A percentile compares a stretch with the other conserved stretches of the same genome.
phyloP scores from a whole-genome alignment of 2,888 invertebrate species.

The Arge pagana region DNA sequence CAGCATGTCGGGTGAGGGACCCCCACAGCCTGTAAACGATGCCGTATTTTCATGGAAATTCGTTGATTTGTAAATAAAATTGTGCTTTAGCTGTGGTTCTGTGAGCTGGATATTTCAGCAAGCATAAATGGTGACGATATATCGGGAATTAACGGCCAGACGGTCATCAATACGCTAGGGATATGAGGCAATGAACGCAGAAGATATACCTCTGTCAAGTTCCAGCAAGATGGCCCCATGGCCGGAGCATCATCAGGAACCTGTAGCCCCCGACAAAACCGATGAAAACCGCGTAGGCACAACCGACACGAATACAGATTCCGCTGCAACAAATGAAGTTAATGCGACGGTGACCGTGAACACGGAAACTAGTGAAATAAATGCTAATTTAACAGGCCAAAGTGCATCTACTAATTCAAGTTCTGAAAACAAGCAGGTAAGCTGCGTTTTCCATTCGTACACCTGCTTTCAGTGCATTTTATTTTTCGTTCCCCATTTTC shows the following conservation, averaged over 20 bases:
- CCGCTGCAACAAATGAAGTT: slow-evolving; percentile 25
- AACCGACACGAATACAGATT: slow-evolving; percentile 32
- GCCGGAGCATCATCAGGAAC: slow-evolving; percentile 77
- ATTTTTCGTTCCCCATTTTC: no score
- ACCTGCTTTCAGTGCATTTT: background rate
- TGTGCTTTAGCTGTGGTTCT: slow-evolving; percentile 6
- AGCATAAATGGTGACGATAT: slow-evolving; percentile 17
- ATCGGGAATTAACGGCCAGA: slow-evolving; percentile 6
- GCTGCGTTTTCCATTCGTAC: slow-evolving; percentile 28
- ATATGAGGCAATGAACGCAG: slow-evolving; percentile 33
- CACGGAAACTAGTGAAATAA: slow-evolving; percentile 15
- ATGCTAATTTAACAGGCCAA: slow-evolving; percentile 33
- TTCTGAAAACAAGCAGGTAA: slow-evolving; percentile 46
- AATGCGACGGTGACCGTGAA: slow-evolving; percentile 27
- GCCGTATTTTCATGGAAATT: slow-evolving; percentile 17
- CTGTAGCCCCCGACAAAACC: slow-evolving; percentile 74
- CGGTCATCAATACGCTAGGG: slow-evolving; percentile 16
- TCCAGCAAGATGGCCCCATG: slow-evolving; percentile 74
- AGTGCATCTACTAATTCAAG: slow-evolving; percentile 30
- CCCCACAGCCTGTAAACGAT: slow-evolving; percentile 14
- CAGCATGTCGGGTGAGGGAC: slow-evolving; percentile 20
- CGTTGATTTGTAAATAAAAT: slow-evolving; percentile 15
- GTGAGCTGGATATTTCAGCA: slow-evolving; percentile 12
- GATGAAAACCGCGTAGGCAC: slow-evolving; percentile 35
- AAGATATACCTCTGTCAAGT: slow-evolving; percentile 43